Evolutionary conservation across 1,140 invertebrate genomes (phyloP), one percentile per base, ranked within the genome.

Genomic region (Zelostemma sp.): DNA sequence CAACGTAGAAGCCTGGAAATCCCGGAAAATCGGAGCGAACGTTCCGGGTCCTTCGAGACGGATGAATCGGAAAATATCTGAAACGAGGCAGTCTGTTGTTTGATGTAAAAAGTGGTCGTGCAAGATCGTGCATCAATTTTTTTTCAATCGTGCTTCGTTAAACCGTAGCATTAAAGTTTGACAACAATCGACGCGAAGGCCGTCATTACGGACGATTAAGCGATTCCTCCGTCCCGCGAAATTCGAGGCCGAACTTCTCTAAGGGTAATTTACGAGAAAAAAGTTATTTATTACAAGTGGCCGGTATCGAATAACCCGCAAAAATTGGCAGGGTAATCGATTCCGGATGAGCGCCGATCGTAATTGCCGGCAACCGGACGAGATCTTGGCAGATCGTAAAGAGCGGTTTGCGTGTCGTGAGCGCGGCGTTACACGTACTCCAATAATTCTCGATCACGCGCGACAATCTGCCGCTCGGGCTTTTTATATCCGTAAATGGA

Each of bases 301-400:
- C 33, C 65, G 40, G 49, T 67, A 70, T 71, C 57, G 62, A 61
- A 68, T 68, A 63, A 65, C 55, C 47, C 49, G 57, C 53, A 79
- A 74, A 76, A 76, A 75, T 76, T 62, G 54, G 35, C 65, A 48
- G 28, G 56, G 62, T 79, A 76, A 79, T 79, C 68, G 75, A 75
- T 77, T 73, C 72, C 72, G 68, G 65, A 75, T 64, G 65, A 78
- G 62, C 73, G 61, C 49, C 51, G 60, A 71, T 73, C 56, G 72
- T 78, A 78, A 78, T 78, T 78, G 75, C 68, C 57, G 49, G 70
- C 73, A 76, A 74, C 49, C 60, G 74, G 64, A 57, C 51, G 63
- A 69, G 64, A 69, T 78, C 77, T 74, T 77, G 73, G 62, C 76
- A 77, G 74, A 66, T 78, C 72, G 64, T 78, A 78, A 77, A 78